Evolutionary conservation across 2,113 vertebrate species (phyloP), one percentile per base, ranked within the genome.

Genomic region (Poeciliopsis occidentalis): DNA sequence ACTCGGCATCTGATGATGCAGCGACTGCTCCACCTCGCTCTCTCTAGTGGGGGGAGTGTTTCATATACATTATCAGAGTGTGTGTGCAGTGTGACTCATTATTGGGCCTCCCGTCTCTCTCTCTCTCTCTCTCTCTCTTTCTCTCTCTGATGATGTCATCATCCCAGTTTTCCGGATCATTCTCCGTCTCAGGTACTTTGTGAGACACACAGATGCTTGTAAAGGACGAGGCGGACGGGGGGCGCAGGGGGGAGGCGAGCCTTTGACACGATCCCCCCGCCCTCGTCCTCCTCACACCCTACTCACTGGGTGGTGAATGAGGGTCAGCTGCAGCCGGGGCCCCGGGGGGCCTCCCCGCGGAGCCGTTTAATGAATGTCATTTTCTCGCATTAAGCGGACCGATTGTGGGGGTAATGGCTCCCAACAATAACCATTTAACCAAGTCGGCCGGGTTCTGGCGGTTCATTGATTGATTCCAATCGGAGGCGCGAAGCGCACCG

Each of bases 341-440:
- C 88, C 89, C 92, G 92, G 93, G 95, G 95, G 94, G 94, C 94
- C 86, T 92, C 86, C 93, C 93, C 89, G 89, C 90, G 93, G 94
- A 95, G 92, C 89, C 91, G 88, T 95, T 94, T 96, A 97, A 96
- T 95, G 93, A 96, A 96, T 94, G 94, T 89, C 93, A 95, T 95
- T 94, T 95, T 95, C 93, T 87, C 94, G 90, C 92, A 92, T 92
- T 92, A 93, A 95, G 88, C 91, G 90, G 70, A 78, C 92, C 93
- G 89, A 95, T 95, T 96, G 95, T 94, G 85, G 69, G 95, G 94
- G 97, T 97, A 98, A 97, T 95, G 95, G 94, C 94, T 95, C 92
- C 94, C 92, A 93, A 95, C 91, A 83, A 95, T 93, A 93, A 94
- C 95, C 95, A 91, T 97, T 97, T 96, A 96, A 96, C 94, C 95